Percentiles rank a stretch among this genome's conserved stretches.
phyloP scores from a whole-genome alignment of 2,888 invertebrate species.

The Caenorhabditis uteleia region DNA sequence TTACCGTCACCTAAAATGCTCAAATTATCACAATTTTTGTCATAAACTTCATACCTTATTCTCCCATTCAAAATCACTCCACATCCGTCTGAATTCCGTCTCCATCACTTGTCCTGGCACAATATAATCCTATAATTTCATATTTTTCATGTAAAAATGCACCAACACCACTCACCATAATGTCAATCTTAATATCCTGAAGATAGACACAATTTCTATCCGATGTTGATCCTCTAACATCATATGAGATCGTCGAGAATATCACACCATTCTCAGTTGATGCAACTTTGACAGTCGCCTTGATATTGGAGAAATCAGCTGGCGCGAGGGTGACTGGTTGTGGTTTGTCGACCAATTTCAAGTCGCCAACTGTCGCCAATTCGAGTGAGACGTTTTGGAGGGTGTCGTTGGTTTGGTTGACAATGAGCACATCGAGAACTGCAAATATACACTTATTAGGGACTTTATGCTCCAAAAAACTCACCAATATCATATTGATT shows the following conservation, averaged over 20 bases:
- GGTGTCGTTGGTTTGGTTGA: slow-evolving; percentile 97
- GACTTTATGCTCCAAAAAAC: not conserved
- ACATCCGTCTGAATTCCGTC: slow-evolving; percentile 97
- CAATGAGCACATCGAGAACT: slow-evolving; percentile 93
- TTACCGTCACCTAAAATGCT: slow-evolving; percentile 87
- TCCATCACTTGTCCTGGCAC: slow-evolving; percentile 85
- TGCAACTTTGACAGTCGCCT: slow-evolving; percentile 79
- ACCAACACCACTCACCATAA: slow-evolving; percentile 55
- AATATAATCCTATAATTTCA: slow-evolving; percentile 93
- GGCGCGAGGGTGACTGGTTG: slow-evolving; percentile 93
- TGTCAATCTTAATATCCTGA: slow-evolving; percentile 97
- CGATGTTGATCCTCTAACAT: slow-evolving; percentile 88
- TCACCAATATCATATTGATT: slow-evolving; percentile 77
- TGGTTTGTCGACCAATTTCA: slow-evolving; percentile 97
- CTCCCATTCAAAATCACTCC: slow-evolving; percentile 99
- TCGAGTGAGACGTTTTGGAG: slow-evolving; percentile 97
- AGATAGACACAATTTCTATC: slow-evolving; percentile 96
- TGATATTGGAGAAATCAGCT: slow-evolving; percentile 95
- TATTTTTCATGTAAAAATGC: not conserved
- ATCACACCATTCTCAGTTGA: slow-evolving; percentile 99
- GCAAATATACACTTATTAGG: slow-evolving; percentile 9
- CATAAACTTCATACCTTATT: too few relatives aligned
- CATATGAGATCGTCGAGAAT: slow-evolving; percentile 98
- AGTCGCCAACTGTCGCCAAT: slow-evolving; percentile 87
- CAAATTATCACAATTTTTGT: slow-evolving; percentile 55